Evolutionary conservation across 2,888 invertebrate species (phyloP).

Genomic region (Parnassius glacialis): DNA sequence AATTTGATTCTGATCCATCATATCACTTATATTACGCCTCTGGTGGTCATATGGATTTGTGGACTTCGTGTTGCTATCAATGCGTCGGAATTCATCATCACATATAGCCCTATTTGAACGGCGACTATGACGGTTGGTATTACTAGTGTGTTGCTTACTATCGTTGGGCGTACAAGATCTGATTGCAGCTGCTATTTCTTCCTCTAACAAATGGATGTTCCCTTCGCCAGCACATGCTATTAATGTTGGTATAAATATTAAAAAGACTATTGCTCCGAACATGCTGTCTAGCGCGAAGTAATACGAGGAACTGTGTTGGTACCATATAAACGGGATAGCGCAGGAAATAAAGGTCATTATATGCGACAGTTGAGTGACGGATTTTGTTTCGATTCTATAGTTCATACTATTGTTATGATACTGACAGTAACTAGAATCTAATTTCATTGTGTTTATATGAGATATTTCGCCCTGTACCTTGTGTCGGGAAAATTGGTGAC

Average conservation of each 20-base stretch:
- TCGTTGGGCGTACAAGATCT: conserved; percentile 46
- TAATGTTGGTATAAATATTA: conserved; percentile 48
- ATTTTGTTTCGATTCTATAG: background rate
- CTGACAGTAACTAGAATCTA: too few relatives aligned
- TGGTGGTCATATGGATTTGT: conserved; percentile 55
- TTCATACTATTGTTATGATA: too few relatives aligned
- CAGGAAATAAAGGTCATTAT: conserved; percentile 56
- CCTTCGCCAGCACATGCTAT: conserved; percentile 57
- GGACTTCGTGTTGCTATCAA: conserved; percentile 48
- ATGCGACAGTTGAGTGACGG: conserved; percentile 51
- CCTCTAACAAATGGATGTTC: conserved; percentile 66
- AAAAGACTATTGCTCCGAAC: conserved; percentile 35
- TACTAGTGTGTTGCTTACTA: conserved; percentile 30
- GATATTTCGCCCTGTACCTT: too few relatives aligned
- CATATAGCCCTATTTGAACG: conserved; percentile 35
- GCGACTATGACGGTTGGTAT: conserved; percentile 37
- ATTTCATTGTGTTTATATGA: too few relatives aligned
- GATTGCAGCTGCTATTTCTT: conserved; percentile 63
- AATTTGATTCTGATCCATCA: conserved; percentile 48
- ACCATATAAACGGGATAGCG: conserved; percentile 44
- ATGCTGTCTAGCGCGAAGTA: conserved; percentile 34
- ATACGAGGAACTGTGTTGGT: conserved; percentile 20
- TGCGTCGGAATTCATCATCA: conserved; percentile 42
- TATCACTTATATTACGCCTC: conserved; percentile 47
- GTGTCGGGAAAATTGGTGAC: too few relatives aligned